These are phyloP conservation scores for Microvelia longipes DNA, from an alignment of 1,140 invertebrate genomes.

Conservation along the genomic window DNA sequence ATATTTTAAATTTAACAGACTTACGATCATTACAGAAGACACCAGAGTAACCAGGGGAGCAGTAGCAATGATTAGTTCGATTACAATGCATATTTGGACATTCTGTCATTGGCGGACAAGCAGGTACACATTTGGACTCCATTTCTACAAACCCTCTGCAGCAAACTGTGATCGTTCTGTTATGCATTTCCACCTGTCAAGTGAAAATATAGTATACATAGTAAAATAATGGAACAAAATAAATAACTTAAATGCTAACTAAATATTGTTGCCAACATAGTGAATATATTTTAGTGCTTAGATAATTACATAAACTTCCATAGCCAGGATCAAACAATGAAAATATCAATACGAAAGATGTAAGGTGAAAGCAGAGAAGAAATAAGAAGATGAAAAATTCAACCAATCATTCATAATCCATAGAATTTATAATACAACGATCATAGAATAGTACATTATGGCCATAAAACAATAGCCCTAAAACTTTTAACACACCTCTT, in stretches of 20 bases:
- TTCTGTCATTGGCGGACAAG: slow-evolving; percentile 13
- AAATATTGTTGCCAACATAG: not conserved
- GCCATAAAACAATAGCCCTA: too few relatives aligned
- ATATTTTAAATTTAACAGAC: too few relatives aligned
- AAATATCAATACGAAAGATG: too few relatives aligned
- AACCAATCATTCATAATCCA: too few relatives aligned
- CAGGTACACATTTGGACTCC: slow-evolving; percentile 17
- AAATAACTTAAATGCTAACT: not conserved
- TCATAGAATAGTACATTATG: too few relatives aligned
- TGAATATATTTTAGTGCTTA: not conserved
- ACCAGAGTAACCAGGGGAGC: slow-evolving; percentile 61
- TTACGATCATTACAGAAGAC: slow-evolving; percentile 56
- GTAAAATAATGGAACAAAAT: not conserved
- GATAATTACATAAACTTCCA: too few relatives aligned
- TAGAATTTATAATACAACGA: too few relatives aligned
- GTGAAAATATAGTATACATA: not conserved
- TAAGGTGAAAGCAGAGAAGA: too few relatives aligned
- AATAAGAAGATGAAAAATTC: too few relatives aligned
- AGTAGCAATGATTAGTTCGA: slow-evolving; percentile 44
- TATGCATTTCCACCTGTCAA: slow-evolving; percentile 20
- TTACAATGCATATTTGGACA: slow-evolving; percentile 20
- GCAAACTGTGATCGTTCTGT: slow-evolving; percentile 20
- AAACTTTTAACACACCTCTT: too few relatives aligned
- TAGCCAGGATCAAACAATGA: too few relatives aligned
- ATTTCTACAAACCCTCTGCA: slow-evolving; percentile 19